phyloP scores from a whole-genome alignment of 2,113 vertebrate species.

The Semnornis frantzii region DNA sequence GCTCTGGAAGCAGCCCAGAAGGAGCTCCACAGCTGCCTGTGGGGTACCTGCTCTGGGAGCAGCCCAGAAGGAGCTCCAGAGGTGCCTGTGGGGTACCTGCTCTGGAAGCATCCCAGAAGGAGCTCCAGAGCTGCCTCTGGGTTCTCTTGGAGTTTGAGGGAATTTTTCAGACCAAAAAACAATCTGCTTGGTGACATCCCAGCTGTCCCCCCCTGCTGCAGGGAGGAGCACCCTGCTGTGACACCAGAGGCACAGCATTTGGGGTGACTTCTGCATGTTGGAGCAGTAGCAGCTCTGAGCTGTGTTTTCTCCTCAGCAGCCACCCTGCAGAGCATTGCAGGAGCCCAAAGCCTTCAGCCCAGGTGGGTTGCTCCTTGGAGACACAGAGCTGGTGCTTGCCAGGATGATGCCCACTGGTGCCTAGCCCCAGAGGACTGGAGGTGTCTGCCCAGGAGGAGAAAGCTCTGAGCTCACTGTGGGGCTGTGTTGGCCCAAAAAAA shows the following conservation, averaged over 20 bases:
- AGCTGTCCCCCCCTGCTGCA: neutral
- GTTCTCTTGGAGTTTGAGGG: neutral
- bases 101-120: too few relatives aligned
- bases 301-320: neutral
- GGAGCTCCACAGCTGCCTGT: too few relatives aligned
- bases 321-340: rapidly evolving
- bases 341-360: neutral
- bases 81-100: too few relatives aligned
- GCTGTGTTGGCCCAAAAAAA: neutral
- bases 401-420: rapidly evolving
- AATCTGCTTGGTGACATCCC: too few relatives aligned
- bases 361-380: neutral
- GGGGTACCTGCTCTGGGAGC: too few relatives aligned
- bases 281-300: neutral
- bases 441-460: neutral
- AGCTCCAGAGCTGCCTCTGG: neutral
- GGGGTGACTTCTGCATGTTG: neutral
- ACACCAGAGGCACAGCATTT: neutral
- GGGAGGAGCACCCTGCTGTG: neutral
- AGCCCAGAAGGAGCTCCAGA: too few relatives aligned
- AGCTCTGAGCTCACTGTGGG: neutral
- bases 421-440: neutral
- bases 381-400: neutral
- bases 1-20: too few relatives aligned
- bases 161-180: neutral